Evolutionary conservation across 2,888 invertebrate genomes (phyloP), one percentile per base, ranked within the genome.

Genomic region (Euplexia lucipara): DNA sequence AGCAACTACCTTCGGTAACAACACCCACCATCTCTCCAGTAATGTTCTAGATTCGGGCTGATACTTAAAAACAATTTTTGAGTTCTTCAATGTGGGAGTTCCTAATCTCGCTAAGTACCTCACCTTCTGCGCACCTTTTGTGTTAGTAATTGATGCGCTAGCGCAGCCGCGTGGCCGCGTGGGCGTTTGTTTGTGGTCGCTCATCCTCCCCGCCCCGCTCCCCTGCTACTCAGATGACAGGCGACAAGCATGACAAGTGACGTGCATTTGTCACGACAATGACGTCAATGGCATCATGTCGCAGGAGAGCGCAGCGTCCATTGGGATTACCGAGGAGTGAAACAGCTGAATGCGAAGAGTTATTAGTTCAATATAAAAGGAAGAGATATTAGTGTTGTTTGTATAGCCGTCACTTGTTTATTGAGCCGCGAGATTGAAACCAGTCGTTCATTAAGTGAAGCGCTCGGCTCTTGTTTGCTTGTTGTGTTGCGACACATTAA

Each of bases 191-290:
- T 59, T 39, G 39, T 18, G 14, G 2, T 16, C 9, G 0, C 12
- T 30, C 58, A 30, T n/a, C 3, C 1, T 9, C 16, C 20, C 18
- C 16, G 16, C 26, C 14, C 30, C 5, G 16, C 35, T 35, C 34
- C 18, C 5, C 44, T 26, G 12, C 18, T 12, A 20, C n/a, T 20
- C 30, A 30, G 10, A 7, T 67, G 76, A 73, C 78, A 79, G 59
- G 37, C 45, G 54, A 78, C 78, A 73, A 44, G 70, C 57, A 67
- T 73, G 80, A 78, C 63, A 62, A 67, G 80, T 77, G 77, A 79
- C 47, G 70, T 35, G 34, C 70, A 72, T 72, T 72, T 54, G 70
- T 72, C 58, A 58, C 56, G 18, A 41, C 71, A 48, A 10, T 18
- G 39, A 48, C 62, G 49, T 53, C 39, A 57, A 48, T 39, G 42